Conservation (phyloP, 2,113 vertebrate species). For the Vombatus ursinus region DNA sequence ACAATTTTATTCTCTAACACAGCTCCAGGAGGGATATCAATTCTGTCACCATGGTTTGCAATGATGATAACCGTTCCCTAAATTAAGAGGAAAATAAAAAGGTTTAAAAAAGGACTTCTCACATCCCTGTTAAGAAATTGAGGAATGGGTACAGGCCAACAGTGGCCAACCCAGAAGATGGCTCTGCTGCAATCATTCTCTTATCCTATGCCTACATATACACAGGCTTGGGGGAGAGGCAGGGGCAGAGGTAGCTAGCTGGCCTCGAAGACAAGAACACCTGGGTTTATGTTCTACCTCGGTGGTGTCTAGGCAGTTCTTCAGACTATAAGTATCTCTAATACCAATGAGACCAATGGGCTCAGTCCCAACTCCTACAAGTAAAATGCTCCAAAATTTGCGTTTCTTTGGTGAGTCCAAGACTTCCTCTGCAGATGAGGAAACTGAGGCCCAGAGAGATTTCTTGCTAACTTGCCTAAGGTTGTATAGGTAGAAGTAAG, state of each 20-base stretch:
- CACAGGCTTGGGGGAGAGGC: not conserved
- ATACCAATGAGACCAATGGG: not conserved
- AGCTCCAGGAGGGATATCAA: conserved; percentile 97
- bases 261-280: not conserved
- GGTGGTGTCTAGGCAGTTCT: not conserved
- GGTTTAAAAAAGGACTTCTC: not conserved
- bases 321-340: not conserved
- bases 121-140: not conserved
- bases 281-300: not conserved
- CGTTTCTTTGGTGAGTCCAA: not conserved
- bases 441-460: not conserved
- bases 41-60: conserved; percentile 97
- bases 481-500: not conserved
- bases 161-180: not conserved
- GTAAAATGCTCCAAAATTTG: not conserved
- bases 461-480: not conserved
- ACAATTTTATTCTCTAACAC: conserved; percentile 99
- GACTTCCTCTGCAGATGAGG: not conserved
- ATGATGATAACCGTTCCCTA: conserved; percentile 99
- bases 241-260: not conserved
- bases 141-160: not conserved
- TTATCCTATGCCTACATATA: not conserved
- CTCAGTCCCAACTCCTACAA: not conserved
- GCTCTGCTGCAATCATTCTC: not conserved
- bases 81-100: conserved; percentile 39